phyloP scores from a whole-genome alignment of 53 echinoderm and acorn worm species.

The Holothuria leucospilota region DNA sequence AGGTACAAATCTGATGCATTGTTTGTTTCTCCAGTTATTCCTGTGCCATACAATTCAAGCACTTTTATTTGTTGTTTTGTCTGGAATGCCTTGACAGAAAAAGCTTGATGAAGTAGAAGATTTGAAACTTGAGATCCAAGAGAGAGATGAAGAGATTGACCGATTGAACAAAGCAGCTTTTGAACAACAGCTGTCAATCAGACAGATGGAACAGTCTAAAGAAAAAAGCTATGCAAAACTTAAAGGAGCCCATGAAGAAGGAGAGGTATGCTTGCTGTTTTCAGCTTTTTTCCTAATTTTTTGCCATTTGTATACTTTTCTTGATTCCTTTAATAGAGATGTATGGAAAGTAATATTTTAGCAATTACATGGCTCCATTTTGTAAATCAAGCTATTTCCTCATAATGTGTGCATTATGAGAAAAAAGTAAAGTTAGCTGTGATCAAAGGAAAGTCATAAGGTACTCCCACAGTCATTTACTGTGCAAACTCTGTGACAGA shows the following conservation, averaged over 20 bases:
- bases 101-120: slow-evolving; percentile 73
- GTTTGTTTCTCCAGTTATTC: too few species aligned
- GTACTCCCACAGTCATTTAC: too few species aligned
- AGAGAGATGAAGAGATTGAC: slow-evolving; percentile 86
- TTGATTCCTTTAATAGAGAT: not conserved
- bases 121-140: slow-evolving; percentile 73
- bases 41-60: too few species aligned
- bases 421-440: too few species aligned
- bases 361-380: too few species aligned
- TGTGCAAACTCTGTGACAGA: too few species aligned
- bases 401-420: too few species aligned
- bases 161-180: slow-evolving; percentile 72
- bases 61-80: too few species aligned
- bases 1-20: too few species aligned
- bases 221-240: slow-evolving; percentile 80
- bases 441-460: too few species aligned
- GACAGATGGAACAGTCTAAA: slow-evolving; percentile 86
- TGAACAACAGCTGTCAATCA: slow-evolving; percentile 83
- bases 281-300: not conserved
- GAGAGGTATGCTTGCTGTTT: slow-evolving; percentile 62
- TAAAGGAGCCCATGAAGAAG: slow-evolving; percentile 77
- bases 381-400: too few species aligned
- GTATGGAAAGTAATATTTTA: not conserved
- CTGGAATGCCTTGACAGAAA: slow-evolving; percentile 52
- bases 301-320: not conserved